Evolutionary conservation across 2,113 vertebrate species (phyloP).

Genomic region (Circaetus cinerascens): DNA sequence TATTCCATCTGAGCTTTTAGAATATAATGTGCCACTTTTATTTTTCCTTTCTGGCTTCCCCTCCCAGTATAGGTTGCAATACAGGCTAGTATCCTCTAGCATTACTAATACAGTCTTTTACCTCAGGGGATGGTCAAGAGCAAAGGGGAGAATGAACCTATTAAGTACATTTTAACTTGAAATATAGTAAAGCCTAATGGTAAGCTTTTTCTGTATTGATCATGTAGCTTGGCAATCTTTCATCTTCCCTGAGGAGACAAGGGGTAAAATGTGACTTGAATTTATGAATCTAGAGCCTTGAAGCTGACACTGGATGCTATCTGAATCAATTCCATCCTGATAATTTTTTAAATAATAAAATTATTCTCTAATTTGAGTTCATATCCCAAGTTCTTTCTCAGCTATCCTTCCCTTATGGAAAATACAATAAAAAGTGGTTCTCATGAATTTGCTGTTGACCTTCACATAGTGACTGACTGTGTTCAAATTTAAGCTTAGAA

Average conservation of each 20-base stretch:
- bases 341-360: neutral
- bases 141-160: neutral
- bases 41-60: neutral
- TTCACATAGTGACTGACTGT: neutral
- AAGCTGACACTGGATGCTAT: neutral
- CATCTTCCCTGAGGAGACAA: neutral
- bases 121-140: constrained; percentile 1
- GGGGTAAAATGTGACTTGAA: constrained; percentile 12
- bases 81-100: neutral
- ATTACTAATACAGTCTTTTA: neutral
- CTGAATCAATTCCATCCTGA: neutral
- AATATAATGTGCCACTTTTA: neutral
- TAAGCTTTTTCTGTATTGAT: constrained; percentile 55
- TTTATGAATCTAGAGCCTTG: neutral
- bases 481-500: neutral
- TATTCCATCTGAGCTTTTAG: neutral
- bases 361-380: neutral
- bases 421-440: neutral
- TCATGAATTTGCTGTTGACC: neutral
- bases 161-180: constrained; percentile 48
- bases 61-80: neutral
- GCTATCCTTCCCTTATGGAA: neutral
- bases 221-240: constrained; percentile 33
- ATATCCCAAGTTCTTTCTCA: neutral
- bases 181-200: constrained; percentile 10